phyloP scores from a whole-genome alignment of 2,797 vertebrate species.

The Hyperoplus immaculatus region DNA sequence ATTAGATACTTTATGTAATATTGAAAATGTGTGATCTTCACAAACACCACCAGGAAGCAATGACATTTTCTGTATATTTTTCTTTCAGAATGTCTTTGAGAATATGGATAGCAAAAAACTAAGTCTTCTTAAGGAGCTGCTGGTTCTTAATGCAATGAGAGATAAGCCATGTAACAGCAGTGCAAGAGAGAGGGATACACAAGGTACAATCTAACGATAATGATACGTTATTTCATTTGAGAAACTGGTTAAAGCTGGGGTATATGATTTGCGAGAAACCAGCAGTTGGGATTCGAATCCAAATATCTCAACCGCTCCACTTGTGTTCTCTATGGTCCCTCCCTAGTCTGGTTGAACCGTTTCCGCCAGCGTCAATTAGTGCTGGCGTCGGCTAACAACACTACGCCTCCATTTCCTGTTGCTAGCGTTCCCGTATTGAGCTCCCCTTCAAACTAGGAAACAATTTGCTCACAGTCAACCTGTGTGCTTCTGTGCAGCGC shows the following conservation, averaged over 20 bases:
- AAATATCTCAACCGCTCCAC: no score
- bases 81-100: constrained; percentile 86
- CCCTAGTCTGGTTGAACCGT: no score
- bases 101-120: constrained; percentile 79
- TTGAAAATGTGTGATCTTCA: not conserved
- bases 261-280: no score
- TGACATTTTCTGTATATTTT: constrained; percentile 9
- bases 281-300: no score
- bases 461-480: no score
- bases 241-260: not conserved
- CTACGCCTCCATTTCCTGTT: no score
- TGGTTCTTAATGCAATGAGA: constrained; percentile 62
- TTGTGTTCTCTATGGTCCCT: no score
- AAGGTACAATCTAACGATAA: constrained; percentile 60
- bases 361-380: no score
- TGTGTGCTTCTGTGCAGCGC: no score
- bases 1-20: not conserved
- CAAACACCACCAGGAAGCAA: not conserved
- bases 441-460: no score
- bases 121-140: constrained; percentile 76
- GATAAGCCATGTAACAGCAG: constrained; percentile 48
- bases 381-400: no score
- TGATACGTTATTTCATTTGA: not conserved
- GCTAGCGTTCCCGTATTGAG: no score
- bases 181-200: constrained; percentile 41